Conservation (phyloP, 2,888 invertebrate species). For the Caenorhabditis japonica region DNA sequence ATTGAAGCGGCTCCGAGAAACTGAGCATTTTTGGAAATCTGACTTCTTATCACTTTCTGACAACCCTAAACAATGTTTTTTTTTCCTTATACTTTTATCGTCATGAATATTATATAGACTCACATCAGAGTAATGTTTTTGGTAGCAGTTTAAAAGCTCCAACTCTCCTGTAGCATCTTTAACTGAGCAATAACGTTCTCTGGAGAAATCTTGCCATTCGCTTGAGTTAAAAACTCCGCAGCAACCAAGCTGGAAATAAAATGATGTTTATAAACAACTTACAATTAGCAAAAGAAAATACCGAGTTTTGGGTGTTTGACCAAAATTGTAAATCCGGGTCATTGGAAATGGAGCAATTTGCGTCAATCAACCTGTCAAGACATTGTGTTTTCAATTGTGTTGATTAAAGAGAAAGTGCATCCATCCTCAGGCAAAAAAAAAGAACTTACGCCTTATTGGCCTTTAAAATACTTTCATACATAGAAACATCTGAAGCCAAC, state of each 20-base stretch:
- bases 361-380: slow-evolving; percentile 6
- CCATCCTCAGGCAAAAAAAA: background rate
- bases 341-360: slow-evolving; percentile 16
- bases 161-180: slow-evolving; percentile 4
- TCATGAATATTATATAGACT: background rate
- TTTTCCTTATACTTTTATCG: background rate
- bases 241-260: slow-evolving; percentile 51
- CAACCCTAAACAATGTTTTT: slow-evolving; percentile 53
- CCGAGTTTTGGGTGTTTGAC: slow-evolving; percentile 56
- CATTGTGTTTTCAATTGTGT: no score
- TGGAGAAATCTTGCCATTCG: slow-evolving; percentile 43
- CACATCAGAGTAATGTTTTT: slow-evolving; percentile 41
- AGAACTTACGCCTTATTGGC: slow-evolving; percentile 32
- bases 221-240: slow-evolving; percentile 51
- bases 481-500: slow-evolving; percentile 51
- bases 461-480: slow-evolving; percentile 48
- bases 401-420: background rate
- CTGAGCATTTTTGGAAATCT: slow-evolving; percentile 54
- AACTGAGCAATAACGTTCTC: slow-evolving; percentile 8
- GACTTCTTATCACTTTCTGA: slow-evolving; percentile 51
- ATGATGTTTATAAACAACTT: background rate
- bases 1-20: slow-evolving; percentile 61
- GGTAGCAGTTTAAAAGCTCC: slow-evolving; percentile 33
- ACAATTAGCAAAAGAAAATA: slow-evolving; percentile 5
- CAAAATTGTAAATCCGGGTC: slow-evolving; percentile 57